Percentiles rank a stretch among this genome's conserved stretches.
Conservation (phyloP, 2,113 vertebrate species). For the Psephotus haematonotus region DNA sequence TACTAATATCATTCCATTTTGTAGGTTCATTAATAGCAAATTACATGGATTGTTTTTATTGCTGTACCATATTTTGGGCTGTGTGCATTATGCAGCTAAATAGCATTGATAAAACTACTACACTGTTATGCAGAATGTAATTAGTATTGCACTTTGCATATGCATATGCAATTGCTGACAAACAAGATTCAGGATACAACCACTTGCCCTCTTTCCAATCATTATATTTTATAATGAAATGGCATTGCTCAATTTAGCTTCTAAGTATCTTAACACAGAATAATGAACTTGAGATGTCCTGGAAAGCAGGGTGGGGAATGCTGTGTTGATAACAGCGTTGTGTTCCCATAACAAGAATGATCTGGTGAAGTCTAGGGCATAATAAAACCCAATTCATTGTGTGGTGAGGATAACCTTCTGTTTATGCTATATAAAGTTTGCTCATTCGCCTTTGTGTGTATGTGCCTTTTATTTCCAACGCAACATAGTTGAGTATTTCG, state of each 20-base stretch:
- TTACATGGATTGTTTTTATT: slow-evolving; percentile 62
- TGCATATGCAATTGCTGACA: slow-evolving; percentile 69
- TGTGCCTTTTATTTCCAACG: slow-evolving; percentile 31
- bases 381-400: slow-evolving; percentile 3
- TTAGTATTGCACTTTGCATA: slow-evolving; percentile 71
- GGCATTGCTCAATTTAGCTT: slow-evolving; percentile 62
- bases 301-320: slow-evolving; percentile 51
- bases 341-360: slow-evolving; percentile 51
- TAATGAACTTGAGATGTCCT: slow-evolving; percentile 56
- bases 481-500: neutral
- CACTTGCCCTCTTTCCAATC: slow-evolving; percentile 62
- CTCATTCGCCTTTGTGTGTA: slow-evolving; percentile 2
- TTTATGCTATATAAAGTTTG: slow-evolving; percentile 2
- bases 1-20: slow-evolving; percentile 34
- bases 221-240: slow-evolving; percentile 67
- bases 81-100: slow-evolving; percentile 53
- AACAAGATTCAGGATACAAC: slow-evolving; percentile 69
- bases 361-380: slow-evolving; percentile 29
- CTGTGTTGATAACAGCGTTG: slow-evolving; percentile 32
- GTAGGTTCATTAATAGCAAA: slow-evolving; percentile 52
- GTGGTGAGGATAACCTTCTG: slow-evolving; percentile 53
- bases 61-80: slow-evolving; percentile 40
- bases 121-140: slow-evolving; percentile 61
- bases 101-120: slow-evolving; percentile 54
- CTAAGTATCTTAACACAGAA: slow-evolving; percentile 72